Evolutionary conservation across 2,113 vertebrate genomes (phyloP), one percentile per base, ranked within the genome.

Genomic region (Mola mola): DNA sequence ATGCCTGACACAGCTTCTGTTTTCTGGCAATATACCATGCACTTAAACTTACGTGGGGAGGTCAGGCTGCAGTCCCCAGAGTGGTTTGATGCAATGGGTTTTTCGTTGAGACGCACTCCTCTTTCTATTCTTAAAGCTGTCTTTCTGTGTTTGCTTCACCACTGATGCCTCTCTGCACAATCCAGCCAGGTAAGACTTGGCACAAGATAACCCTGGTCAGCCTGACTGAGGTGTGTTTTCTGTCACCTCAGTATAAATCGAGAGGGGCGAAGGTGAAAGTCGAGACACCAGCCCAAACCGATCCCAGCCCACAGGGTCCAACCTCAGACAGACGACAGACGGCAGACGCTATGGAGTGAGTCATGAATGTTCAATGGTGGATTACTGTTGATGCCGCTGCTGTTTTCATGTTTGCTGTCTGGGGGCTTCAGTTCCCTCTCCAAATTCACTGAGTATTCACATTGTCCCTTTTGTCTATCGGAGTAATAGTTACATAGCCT

Each of bases 341-440:
- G 88, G 87, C 89, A 85, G 78, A 86, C 87, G 69, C 78, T 71
- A 93, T 93, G 92, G 92, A 93, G 92, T 93, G 90, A 93, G 92
- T 93, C 77, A 82, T 86, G 84, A 83, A 72, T 79, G 73, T 78
- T 70, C 43, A 68, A 71, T 17, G 48, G 31, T 26, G 24, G 11
- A 12, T 44, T 33, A 50, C 46, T 81, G 55, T 72, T 77, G 28
- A 79, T 78, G 19, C 41, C 57, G 33, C 44, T 43, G 10, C 51
- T 85, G 73, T 83, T 74, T 63, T 68, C 15, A 63, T 80, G 71
- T 81, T 28, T 64, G 49, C 50, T 61, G 8, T 38, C 31, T 33
- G 17, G 5, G 42, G 16, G 6, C 29, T 52, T 42, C 8, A 19
- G 4, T 29, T 8, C 4, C 28, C 28, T 29, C 8, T 29, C 4